Percentiles rank a stretch among this genome's conserved stretches.
Conservation (phyloP, 2,888 invertebrate genomes). For the Aphidoletes aphidimyza region DNA sequence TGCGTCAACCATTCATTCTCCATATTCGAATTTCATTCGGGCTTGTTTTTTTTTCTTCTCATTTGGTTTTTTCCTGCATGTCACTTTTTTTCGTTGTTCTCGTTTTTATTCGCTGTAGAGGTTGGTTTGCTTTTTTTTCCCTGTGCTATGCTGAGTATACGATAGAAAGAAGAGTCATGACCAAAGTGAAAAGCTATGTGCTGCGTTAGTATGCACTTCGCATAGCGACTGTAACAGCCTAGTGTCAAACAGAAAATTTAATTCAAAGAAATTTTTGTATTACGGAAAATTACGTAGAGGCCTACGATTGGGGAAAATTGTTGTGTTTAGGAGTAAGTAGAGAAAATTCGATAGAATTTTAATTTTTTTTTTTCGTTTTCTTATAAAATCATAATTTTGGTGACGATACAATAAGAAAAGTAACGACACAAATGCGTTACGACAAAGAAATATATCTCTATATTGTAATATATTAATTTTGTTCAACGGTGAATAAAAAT, state of each 20-base stretch:
- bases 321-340: not conserved
- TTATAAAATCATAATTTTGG: too few species aligned
- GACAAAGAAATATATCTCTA: too few species aligned
- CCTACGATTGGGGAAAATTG: not conserved
- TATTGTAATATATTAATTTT: not conserved
- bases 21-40: slow-evolving; percentile 52
- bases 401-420: too few species aligned
- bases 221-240: slow-evolving; percentile 8
- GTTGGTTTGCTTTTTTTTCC: not conserved
- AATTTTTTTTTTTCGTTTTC: too few species aligned
- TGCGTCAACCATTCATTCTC: slow-evolving; percentile 47
- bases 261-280: slow-evolving; percentile 6
- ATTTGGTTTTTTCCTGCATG: slow-evolving; percentile 45
- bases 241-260: slow-evolving; percentile 8
- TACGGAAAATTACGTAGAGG: not conserved
- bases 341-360: not conserved
- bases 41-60: slow-evolving; percentile 28
- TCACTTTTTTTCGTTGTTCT: slow-evolving; percentile 27
- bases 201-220: slow-evolving; percentile 52
- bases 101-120: slow-evolving; percentile 31
- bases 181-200: slow-evolving; percentile 53
- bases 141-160: not conserved
- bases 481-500: too few species aligned
- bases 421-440: too few species aligned
- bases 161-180: slow-evolving; percentile 38